Evolutionary conservation across 35 echinoderm and acorn worm genomes (phyloP).

Genomic region (Anneissia japonica): DNA sequence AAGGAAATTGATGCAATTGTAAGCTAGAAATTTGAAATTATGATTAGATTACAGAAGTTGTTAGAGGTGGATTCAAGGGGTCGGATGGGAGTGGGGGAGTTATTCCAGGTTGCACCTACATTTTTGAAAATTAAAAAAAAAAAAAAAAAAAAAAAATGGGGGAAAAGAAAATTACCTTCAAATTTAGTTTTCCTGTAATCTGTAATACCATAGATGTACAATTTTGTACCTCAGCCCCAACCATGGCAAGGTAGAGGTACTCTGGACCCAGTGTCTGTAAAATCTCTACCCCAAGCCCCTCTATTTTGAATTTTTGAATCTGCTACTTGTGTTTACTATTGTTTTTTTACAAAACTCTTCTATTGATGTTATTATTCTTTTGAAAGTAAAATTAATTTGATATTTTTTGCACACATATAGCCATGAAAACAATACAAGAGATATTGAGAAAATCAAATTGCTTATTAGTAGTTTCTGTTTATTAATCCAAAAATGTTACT

Average conservation of each 20-base stretch:
- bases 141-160: background rate
- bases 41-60: background rate
- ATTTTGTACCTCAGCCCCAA: no score
- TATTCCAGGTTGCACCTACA: background rate
- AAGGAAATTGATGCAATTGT: slow-evolving; percentile 82
- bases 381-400: no score
- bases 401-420: no score
- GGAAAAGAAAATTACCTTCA: background rate
- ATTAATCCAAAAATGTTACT: no score
- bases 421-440: no score
- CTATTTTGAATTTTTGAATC: no score
- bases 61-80: background rate
- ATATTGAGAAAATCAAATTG: background rate
- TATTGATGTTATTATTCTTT: no score
- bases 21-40: background rate
- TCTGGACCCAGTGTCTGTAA: no score
- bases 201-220: background rate
- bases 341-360: no score
- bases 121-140: background rate
- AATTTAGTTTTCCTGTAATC: background rate
- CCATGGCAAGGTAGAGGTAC: no score
- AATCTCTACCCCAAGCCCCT: no score
- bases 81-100: background rate
- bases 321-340: no score
- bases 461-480: background rate